Evolutionary conservation across 2,888 invertebrate genomes (phyloP).

Genomic region (Monopis laevigella): DNA sequence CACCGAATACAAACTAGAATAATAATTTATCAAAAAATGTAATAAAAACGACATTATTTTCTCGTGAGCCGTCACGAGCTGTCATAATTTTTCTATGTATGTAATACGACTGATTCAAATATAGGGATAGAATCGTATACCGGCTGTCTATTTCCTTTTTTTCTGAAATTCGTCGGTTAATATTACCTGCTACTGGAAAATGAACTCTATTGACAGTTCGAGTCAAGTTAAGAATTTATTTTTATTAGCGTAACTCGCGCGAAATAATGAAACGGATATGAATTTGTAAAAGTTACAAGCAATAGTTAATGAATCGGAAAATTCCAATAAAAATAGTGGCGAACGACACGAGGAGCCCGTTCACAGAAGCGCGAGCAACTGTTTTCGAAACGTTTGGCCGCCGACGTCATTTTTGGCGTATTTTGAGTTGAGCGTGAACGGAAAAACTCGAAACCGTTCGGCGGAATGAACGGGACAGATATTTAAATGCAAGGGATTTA

Average conservation of each 20-base stretch:
- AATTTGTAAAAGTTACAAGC: constrained; percentile 59
- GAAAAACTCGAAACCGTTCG: constrained; percentile 65
- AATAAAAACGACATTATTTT: constrained; percentile 66
- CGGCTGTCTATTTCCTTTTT: not conserved
- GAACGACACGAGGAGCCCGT: constrained; percentile 20
- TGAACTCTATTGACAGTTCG: constrained; percentile 36
- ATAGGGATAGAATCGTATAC: not conserved
- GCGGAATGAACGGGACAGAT: constrained; percentile 27
- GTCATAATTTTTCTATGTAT: constrained; percentile 53
- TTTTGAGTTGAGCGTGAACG: constrained; percentile 65
- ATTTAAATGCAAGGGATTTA: constrained; percentile 1
- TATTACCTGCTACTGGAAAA: constrained; percentile 29
- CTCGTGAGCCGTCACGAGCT: constrained; percentile 55
- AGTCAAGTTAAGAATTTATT: constrained; percentile 60
- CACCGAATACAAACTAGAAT: constrained; percentile 56
- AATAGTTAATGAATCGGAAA: constrained; percentile 70
- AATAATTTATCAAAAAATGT: constrained; percentile 66
- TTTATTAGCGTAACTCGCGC: constrained; percentile 55
- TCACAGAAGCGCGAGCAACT: constrained; percentile 49
- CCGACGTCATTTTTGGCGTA: constrained; percentile 65
- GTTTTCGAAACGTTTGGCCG: constrained; percentile 62
- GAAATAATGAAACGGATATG: constrained; percentile 58
- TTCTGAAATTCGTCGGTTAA: constrained; percentile 36
- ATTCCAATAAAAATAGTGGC: constrained; percentile 60
- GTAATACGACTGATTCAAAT: constrained; percentile 32